phyloP scores from a whole-genome alignment of 1,140 invertebrate species.

The Lepidurus packardi region DNA sequence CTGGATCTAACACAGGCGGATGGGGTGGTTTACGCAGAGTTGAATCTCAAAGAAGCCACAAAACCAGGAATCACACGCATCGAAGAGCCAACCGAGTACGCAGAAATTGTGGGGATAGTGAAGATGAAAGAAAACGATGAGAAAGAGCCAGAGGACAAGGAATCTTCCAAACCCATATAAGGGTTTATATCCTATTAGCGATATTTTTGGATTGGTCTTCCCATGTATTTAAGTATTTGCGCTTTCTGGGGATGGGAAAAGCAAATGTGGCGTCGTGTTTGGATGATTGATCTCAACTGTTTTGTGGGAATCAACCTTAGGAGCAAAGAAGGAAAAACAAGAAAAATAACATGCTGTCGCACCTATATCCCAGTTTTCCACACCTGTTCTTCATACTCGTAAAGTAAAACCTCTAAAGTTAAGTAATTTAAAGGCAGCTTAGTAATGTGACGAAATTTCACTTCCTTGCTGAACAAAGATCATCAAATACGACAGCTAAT shows the following conservation, averaged over 20 bases:
- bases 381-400: no score
- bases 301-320: no score
- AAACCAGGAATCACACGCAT: not conserved
- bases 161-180: not conserved
- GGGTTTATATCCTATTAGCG: not conserved
- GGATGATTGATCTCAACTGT: no score
- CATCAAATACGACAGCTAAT: no score
- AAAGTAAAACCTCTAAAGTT: no score
- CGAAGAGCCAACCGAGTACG: constrained; percentile 9
- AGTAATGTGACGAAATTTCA: no score
- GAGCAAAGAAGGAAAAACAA: no score
- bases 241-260: not conserved
- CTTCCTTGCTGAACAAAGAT: no score
- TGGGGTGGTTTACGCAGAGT: not conserved
- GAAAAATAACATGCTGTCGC: no score
- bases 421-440: no score
- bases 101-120: not conserved
- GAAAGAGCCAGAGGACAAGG: not conserved
- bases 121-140: not conserved
- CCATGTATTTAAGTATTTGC: not conserved
- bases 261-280: not conserved
- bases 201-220: not conserved
- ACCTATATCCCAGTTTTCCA: no score
- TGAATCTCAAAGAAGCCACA: not conserved
- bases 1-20: not conserved